Evolutionary conservation across 1,140 invertebrate genomes (phyloP).

Genomic region (Nylanderia fulva): DNA sequence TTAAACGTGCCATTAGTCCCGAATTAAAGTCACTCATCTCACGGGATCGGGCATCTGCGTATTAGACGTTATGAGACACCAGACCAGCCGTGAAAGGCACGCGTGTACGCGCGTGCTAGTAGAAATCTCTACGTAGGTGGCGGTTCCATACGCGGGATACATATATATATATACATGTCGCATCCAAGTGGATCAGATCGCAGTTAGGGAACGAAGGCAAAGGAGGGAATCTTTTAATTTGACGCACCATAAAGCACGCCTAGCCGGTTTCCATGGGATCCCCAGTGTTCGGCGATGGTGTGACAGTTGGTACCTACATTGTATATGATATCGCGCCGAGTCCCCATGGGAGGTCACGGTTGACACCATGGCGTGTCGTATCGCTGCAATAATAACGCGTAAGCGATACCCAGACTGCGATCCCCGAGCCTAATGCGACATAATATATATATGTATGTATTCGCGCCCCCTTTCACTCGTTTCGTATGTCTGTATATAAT

Average conservation of each 20-base stretch:
- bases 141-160: slow-evolving; percentile 14
- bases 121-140: slow-evolving; percentile 5
- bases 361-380: slow-evolving; percentile 84
- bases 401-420: slow-evolving; percentile 81
- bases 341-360: slow-evolving; percentile 83
- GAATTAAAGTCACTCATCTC: slow-evolving; percentile 65
- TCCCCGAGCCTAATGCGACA: slow-evolving; percentile 80
- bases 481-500: slow-evolving; percentile 13
- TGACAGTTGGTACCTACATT: slow-evolving; percentile 83
- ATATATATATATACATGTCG: slow-evolving; percentile 14
- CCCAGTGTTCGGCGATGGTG: slow-evolving; percentile 69
- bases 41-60: background rate
- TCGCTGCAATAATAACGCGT: slow-evolving; percentile 86
- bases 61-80: slow-evolving; percentile 30
- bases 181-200: slow-evolving; percentile 78
- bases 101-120: slow-evolving; percentile 8
- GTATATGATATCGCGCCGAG: slow-evolving; percentile 79
- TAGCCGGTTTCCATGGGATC: slow-evolving; percentile 80
- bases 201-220: slow-evolving; percentile 80
- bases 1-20: slow-evolving; percentile 70
- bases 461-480: slow-evolving; percentile 59
- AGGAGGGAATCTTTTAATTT: slow-evolving; percentile 86
- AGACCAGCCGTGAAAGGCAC: slow-evolving; percentile 29
- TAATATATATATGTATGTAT: slow-evolving; percentile 76
- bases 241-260: slow-evolving; percentile 86